These are phyloP conservation scores for Onychomys torridus DNA, from an alignment of 2,797 vertebrate genomes.

Conservation along the genomic window DNA sequence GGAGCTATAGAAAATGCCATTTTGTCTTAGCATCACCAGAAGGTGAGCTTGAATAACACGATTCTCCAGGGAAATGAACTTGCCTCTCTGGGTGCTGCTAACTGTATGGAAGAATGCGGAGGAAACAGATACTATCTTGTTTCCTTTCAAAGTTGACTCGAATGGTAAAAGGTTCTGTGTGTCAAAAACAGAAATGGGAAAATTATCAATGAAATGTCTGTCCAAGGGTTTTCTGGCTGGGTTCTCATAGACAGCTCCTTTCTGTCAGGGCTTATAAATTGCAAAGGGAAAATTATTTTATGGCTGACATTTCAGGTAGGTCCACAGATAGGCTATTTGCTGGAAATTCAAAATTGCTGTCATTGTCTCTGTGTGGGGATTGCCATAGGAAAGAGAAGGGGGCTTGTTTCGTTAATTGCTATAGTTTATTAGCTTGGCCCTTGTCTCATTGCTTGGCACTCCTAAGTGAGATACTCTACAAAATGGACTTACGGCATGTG, in stretches of 20 bases:
- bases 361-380: neutral
- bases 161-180: slow-evolving; percentile 15
- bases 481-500: neutral
- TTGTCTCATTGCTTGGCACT: neutral
- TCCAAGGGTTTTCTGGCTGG: neutral
- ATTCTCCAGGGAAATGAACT: neutral
- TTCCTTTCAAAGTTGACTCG: slow-evolving; percentile 30
- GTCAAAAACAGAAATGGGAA: slow-evolving; percentile 44
- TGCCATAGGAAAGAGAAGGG: neutral
- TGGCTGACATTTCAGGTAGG: slow-evolving; percentile 5
- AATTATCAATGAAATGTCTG: slow-evolving; percentile 47
- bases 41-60: neutral
- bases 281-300: slow-evolving; percentile 61
- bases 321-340: neutral
- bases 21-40: neutral
- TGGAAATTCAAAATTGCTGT: neutral
- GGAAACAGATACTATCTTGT: slow-evolving; percentile 41
- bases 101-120: neutral
- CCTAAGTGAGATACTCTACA: neutral
- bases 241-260: neutral
- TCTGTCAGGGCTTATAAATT: slow-evolving; percentile 39
- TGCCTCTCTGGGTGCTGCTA: neutral
- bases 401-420: neutral
- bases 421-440: neutral
- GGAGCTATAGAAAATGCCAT: neutral